Conservation (phyloP, 2,113 vertebrate species). For the Morone chrysops region DNA sequence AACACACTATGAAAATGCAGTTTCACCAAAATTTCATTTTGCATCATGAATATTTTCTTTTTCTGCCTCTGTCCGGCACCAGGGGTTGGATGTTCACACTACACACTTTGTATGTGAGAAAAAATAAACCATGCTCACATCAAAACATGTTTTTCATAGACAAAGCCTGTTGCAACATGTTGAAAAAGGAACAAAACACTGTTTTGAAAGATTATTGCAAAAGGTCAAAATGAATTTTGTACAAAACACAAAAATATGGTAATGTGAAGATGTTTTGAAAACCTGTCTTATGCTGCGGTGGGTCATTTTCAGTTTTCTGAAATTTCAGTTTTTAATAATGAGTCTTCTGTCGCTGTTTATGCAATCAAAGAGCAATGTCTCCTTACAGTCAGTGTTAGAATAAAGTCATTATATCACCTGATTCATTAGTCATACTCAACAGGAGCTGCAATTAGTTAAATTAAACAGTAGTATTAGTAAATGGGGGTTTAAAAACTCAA, state of each 20-base stretch:
- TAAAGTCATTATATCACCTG: background rate
- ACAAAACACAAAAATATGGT: no score
- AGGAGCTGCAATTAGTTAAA: background rate
- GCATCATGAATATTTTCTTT: background rate
- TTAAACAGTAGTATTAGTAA: background rate
- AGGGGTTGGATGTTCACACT: background rate
- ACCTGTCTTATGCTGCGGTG: background rate
- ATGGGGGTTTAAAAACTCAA: background rate
- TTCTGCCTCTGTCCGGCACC: background rate
- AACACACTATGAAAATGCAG: background rate
- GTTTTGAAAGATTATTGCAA: conserved; percentile 44
- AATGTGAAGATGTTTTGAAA: background rate
- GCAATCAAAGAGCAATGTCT: background rate
- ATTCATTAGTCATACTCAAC: background rate
- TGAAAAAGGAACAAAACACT: conserved; percentile 47
- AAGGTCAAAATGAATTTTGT: background rate
- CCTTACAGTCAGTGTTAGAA: background rate
- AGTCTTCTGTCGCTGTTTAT: background rate
- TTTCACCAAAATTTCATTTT: background rate
- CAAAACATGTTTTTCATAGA: conserved; percentile 2
- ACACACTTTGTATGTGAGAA: background rate
- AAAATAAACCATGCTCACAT: background rate
- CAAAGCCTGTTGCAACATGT: conserved; percentile 11
- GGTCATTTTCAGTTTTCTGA: background rate
- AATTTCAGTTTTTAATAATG: background rate